Evolutionary conservation across 2,888 invertebrate species (phyloP), one percentile per base, ranked within the genome.

Genomic region (Cantharis rufa): DNA sequence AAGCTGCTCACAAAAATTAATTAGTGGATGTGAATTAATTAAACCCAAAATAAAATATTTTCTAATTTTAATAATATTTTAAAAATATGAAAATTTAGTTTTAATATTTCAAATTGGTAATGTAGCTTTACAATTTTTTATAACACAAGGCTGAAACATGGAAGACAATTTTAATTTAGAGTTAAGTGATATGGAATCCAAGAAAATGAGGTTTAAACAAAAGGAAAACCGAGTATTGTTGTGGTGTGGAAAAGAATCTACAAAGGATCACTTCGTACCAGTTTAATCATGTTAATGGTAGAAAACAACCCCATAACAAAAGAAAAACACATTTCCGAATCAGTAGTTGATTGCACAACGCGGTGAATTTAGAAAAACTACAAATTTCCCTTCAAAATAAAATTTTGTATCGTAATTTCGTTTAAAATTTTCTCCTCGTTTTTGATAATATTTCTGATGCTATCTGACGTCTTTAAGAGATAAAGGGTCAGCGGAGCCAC

Each of bases 211-310:
- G 74, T 75, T 72, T 81, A 77, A 81, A 85, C 84, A 84, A 85
- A 82, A 78, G 83, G 77, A 80, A 75, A 79, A 79, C 79, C 74
- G 78, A 68, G 81, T 79, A 84, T 85, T 85, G 85, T 85, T 84
- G 84, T 82, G 84, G 85, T 80, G 82, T 85, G 63, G 81, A 78
- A 80, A 69, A 78, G 81, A 79, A 78, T 80, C 81, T 73, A 84
- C 83, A 85, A 84, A 83, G 83, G 84, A 80, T 81, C 83, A 77
- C 80, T 81, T 81, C 84, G 85, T 85, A 82, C 85, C 85, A 84
- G 86, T 86, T 86, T 86, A 86, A 86, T 86, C 86, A 85, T 83
- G 84, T 85, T 85, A 86, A 86, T 86, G 86, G 82, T 74, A 72
- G 48, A 74, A 74, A 79, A 69, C 76, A 72, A 75, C 78, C 73